Evolutionary conservation across 2,797 vertebrate species (phyloP), one percentile per base, ranked within the genome.

Genomic region (Cuculus canorus): DNA sequence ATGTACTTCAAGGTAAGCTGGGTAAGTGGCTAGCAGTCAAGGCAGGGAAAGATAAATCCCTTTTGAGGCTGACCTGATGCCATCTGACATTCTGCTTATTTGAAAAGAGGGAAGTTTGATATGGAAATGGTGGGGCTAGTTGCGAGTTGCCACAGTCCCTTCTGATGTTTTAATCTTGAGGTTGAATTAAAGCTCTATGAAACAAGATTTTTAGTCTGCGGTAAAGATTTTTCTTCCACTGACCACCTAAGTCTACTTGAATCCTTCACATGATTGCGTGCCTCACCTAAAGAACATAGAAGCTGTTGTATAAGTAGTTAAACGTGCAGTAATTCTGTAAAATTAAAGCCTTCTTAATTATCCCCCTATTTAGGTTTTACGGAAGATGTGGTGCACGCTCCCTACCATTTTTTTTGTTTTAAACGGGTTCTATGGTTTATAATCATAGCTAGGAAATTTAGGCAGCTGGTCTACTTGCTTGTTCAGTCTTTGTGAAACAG

Each of bases 1-100:
- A 12, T 76, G 93, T 89, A 92, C 93, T 94, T 96, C 85, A 85
- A 95, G 95, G 96, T 95, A 96, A 95, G 97, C 96, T 91, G 95
- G 95, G 95, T 95, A 96, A 96, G 95, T 97, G 95, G 94, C 95
- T 97, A 53, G 63, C 94, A 96, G 84, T 92, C 82, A 75, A 83
- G 71, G 88, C 90, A 83, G 56, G 53, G 60, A 50, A 60, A 63
- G 86, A 95, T 78, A 92, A 96, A 96, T 94, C 94, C 94, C 81
- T 57, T 95, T 94, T 97, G 93, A 93, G 78, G 60, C 86, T 96
- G 91, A 95, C 91, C 81, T 95, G 94, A 91, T 94, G 91, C 88
- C 86, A 37, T 70, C 90, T 97, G 95, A 94, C 88, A 60, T 90
- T 95, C 86, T 22, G n/a, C 86, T 77, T 75, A 14, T 86, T 85